These are phyloP conservation scores for Platyura marginata DNA, from an alignment of 1,140 invertebrate genomes.

Conservation along the genomic window DNA sequence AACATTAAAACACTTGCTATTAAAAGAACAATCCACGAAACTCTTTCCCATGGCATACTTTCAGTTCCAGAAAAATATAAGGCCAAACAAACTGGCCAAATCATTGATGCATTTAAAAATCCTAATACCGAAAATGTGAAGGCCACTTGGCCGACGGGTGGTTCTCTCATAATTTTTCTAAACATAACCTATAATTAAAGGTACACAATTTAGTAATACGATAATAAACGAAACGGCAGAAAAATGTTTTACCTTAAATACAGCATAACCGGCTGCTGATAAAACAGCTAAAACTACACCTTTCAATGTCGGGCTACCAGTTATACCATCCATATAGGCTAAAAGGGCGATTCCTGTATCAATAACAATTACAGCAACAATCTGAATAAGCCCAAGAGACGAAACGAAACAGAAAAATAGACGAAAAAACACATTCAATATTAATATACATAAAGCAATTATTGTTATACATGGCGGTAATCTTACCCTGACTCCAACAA, in stretches of 20 bases:
- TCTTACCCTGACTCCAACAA: conserved; percentile 84
- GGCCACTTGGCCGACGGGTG: conserved; percentile 69
- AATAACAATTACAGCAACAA: conserved; percentile 85
- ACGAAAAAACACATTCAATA: neutral
- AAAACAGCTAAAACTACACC: conserved; percentile 79
- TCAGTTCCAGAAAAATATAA: conserved; percentile 73
- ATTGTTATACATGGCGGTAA: neutral
- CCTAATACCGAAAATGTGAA: conserved; percentile 76
- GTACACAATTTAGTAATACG: conserved; percentile 8
- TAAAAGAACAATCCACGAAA: conserved; percentile 66
- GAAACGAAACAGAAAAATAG: conserved; percentile 2
- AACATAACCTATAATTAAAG: conserved; percentile 51
- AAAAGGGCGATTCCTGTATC: conserved; percentile 85
- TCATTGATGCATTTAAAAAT: conserved; percentile 57
- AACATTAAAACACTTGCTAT: conserved; percentile 57
- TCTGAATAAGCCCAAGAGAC: conserved; percentile 35
- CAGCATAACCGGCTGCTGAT: conserved; percentile 74
- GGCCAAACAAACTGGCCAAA: conserved; percentile 71
- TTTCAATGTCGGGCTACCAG: conserved; percentile 70
- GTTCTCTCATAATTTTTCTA: conserved; percentile 80
- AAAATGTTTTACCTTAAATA: conserved; percentile 85
- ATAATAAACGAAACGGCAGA: conserved; percentile 9
- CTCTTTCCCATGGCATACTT: conserved; percentile 49
- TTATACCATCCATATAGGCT: conserved; percentile 91
- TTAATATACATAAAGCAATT: neutral